Base-by-base conservation (phyloP, 2,797 vertebrate species). In the Mus spretus region DNA sequence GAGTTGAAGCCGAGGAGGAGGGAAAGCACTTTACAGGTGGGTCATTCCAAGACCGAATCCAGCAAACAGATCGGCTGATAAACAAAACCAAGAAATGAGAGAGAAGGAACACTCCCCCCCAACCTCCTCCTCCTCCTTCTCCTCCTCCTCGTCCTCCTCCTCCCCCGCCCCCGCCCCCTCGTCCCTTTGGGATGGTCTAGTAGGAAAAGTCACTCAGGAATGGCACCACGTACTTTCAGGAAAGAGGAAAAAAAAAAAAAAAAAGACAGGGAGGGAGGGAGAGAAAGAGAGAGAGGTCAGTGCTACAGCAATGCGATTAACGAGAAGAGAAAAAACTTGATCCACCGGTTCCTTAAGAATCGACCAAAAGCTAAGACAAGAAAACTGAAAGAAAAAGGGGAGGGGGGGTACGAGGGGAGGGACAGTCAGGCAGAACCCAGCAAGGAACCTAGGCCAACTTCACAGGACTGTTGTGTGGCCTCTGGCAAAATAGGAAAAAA, bases 311-410 rank as follows among this genome's bases (percentile, higher is more conserved):
- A 99, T 98, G 98, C 98, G 98, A 99, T 99, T 99, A 99, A 99
- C 98, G 97, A 98, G 99, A 98, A 98, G 99, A 99, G 99, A 98
- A 98, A 99, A 99, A 99, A 99, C 99, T 99, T 99, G 99, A 99
- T 99, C 99, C 99, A 99, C 99, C 99, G 99, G 99, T 99, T 99
- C 99, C 99, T 99, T 99, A 99, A 99, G 99, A 98, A 98, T 97
- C 98, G 98, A 99, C 98, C 96, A 97, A 98, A 98, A 98, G 98
- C 98, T 98, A 98, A 98, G 98, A 97, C 98, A 98, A 90, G 97
- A 98, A 98, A 98, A 98, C 97, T 97, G 98, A 97, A 98, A 98
- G 98, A 98, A 98, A 98, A 98, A 98, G 98, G 98, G 98, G 98
- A 70, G 98, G 98, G 99, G 99, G 78, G 86, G 91, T 67, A 74